These are phyloP conservation scores for Eurytoma adleriae DNA, from an alignment of 2,888 invertebrate species.

Conservation along the genomic window DNA sequence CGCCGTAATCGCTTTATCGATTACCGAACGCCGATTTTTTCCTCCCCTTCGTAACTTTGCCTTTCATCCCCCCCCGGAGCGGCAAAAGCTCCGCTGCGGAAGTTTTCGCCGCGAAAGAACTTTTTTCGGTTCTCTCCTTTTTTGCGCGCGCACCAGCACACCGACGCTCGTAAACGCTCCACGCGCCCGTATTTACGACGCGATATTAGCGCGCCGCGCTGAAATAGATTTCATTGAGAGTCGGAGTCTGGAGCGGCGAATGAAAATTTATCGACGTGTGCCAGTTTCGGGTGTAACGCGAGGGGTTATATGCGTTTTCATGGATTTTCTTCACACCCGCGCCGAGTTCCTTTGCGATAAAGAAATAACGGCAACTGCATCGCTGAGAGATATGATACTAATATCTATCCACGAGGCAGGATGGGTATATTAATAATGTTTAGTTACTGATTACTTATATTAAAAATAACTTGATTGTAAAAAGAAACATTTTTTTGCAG, in stretches of 20 bases:
- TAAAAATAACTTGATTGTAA: no score
- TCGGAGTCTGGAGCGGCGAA: not conserved
- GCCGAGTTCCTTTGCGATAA: no score
- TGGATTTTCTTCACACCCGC: not conserved
- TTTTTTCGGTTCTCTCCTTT: not conserved
- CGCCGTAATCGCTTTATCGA: conserved; percentile 55
- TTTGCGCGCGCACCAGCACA: not conserved
- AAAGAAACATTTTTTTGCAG: no score
- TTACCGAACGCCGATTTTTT: conserved; percentile 58
- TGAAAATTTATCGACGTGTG: conserved; percentile 13
- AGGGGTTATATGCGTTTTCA: not conserved
- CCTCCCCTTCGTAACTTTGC: conserved; percentile 4
- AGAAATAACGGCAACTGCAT: no score
- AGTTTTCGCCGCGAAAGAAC: not conserved
- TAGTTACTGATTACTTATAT: no score
- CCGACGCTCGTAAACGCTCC: not conserved
- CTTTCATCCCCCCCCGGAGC: not conserved
- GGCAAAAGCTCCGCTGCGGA: not conserved
- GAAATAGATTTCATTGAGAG: conserved; percentile 4
- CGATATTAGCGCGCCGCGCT: conserved; percentile 10
- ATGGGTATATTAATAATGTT: no score
- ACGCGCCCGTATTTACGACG: not conserved
- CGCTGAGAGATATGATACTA: no score
- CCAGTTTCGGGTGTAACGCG: not conserved
- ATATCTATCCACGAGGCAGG: no score